Base-by-base conservation (phyloP, 30 jellyfish, hydroid and myxozoan genomes). In the Phacellophora camtschatica region DNA sequence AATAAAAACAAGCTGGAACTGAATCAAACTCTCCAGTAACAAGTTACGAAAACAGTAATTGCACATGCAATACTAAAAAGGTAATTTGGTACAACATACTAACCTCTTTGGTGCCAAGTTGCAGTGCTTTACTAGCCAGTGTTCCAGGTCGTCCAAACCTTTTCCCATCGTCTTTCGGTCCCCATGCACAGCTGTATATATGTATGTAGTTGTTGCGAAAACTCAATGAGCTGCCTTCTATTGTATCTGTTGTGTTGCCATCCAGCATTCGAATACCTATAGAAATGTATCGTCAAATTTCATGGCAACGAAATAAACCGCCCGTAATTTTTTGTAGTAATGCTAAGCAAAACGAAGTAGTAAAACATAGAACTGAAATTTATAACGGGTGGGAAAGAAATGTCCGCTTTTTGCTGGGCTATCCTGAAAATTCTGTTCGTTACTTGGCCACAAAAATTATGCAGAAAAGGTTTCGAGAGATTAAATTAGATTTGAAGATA, bases 151-250 rank as follows among this genome's bases (percentile, higher is more conserved):
- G 39, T 0, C 99, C 99, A 69, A 95, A 95, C 24, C 98, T 75
- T 51, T 88, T 90, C 23, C 99, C 99, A 57, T 95, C 99, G 81
- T 95, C 99, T 64, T 89, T 95, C 16, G 99, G 99, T 2, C 99
- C 99, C 99, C 99, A 95, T 6, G 97, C 97, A 56, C 98, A 89
- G 66, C 99, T 95, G 86, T 95, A 95, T 34, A 95, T 95, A 35
- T 90, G 96, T 19, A 95, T 95, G 82, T 79, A 95, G 33, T 95
- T 91, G 67, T 81, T 89, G 15, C 95, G 94, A 63, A 19, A 89
- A 59, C 99, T 89, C 24, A 95, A 66, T 2, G 99, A 98, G 42
- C 98, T 95, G 1, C 98, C 98, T 53, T 95, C 99, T 48, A 95
- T 90, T 7, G 98, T 88, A 71, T 95, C 99, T 0, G 99, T 95